A percentile compares a stretch with the other conserved stretches of the same genome.
phyloP scores from a whole-genome alignment of 1,140 invertebrate genomes.

The Gryllus bimaculatus region DNA sequence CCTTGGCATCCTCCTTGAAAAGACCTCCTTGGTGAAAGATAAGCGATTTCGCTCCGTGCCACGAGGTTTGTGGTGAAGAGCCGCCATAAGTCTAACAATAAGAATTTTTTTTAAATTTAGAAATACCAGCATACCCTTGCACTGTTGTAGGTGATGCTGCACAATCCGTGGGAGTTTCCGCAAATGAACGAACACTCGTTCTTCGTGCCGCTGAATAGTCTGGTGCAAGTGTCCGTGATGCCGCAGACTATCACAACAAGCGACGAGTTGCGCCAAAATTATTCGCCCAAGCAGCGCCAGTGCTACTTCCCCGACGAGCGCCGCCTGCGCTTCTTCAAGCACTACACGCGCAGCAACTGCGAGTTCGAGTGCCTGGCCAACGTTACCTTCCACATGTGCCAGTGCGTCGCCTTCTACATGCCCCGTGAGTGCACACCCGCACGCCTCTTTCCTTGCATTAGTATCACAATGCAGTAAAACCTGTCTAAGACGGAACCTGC shows the following conservation, averaged over 20 bases:
- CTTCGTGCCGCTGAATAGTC: slow-evolving; percentile 4
- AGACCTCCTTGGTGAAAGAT: no score
- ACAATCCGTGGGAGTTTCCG: slow-evolving; percentile 9
- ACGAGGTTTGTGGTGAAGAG: no score
- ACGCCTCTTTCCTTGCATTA: no score
- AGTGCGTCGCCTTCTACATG: slow-evolving; percentile 23
- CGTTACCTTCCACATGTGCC: slow-evolving; percentile 20
- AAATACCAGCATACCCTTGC: no score
- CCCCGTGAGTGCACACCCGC: slow-evolving; percentile 20
- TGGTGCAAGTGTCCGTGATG: background rate
- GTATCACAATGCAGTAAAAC: no score
- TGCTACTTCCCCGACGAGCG: slow-evolving; percentile 7
- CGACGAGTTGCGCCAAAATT: background rate
- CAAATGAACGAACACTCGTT: background rate
- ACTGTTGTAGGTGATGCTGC: background rate
- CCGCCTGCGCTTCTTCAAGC: slow-evolving; percentile 25
- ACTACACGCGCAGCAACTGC: slow-evolving; percentile 36
- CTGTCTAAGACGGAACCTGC: no score
- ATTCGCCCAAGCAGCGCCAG: background rate
- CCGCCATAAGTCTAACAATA: no score
- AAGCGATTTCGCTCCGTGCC: no score
- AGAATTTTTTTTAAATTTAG: no score
- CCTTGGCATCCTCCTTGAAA: no score
- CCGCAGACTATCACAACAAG: background rate
- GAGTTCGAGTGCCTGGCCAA: slow-evolving; percentile 36